Evolutionary conservation across 1,140 invertebrate species (phyloP).

Genomic region (Thaumetopoea pityocampa): DNA sequence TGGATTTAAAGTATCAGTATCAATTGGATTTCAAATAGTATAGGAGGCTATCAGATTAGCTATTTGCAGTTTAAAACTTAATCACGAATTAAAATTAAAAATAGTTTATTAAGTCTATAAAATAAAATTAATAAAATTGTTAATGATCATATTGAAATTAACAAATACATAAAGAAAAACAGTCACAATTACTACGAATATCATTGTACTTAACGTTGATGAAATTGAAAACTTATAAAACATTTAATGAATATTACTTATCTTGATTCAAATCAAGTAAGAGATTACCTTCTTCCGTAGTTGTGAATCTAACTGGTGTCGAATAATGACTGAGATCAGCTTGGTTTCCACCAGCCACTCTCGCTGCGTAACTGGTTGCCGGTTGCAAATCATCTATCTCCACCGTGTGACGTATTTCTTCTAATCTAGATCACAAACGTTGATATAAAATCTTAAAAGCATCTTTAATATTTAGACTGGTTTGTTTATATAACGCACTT

Average conservation of each 20-base stretch:
- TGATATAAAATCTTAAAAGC: too few relatives aligned
- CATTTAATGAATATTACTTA: too few relatives aligned
- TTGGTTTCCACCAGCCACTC: constrained; percentile 63
- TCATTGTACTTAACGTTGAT: constrained; percentile 3
- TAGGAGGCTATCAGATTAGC: too few relatives aligned
- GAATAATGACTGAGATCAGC: constrained; percentile 64
- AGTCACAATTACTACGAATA: too few relatives aligned
- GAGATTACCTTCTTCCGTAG: constrained; percentile 69
- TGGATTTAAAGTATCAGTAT: background rate
- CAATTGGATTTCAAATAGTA: background rate
- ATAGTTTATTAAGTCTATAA: too few relatives aligned
- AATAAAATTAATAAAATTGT: too few relatives aligned
- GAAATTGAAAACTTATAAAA: background rate
- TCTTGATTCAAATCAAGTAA: too few relatives aligned
- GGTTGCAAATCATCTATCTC: constrained; percentile 62
- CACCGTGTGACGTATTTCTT: constrained; percentile 60
- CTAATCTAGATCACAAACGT: constrained; percentile 36
- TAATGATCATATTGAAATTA: too few relatives aligned
- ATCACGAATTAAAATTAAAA: too few relatives aligned
- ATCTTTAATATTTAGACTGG: too few relatives aligned
- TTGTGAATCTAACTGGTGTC: constrained; percentile 62
- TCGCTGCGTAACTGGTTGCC: constrained; percentile 55
- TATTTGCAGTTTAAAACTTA: too few relatives aligned
- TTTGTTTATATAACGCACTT: background rate
- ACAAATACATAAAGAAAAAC: too few relatives aligned